Conservation (phyloP, 2,888 invertebrate genomes). For the Oxycera nigricornis region DNA sequence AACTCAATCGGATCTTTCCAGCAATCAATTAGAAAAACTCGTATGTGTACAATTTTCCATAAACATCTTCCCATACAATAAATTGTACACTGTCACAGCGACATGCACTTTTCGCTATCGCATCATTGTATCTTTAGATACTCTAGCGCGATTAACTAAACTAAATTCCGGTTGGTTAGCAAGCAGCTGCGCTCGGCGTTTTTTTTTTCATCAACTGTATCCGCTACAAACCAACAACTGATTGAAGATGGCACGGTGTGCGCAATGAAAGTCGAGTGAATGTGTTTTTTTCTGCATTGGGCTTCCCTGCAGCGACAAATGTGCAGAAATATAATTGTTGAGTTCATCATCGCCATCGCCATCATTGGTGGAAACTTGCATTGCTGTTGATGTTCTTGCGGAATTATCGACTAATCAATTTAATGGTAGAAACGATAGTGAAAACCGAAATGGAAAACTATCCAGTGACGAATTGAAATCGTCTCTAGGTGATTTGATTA, state of each 20-base stretch:
- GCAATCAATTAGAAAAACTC: no score
- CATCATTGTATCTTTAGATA: no score
- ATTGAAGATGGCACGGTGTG: background rate
- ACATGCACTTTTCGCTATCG: background rate
- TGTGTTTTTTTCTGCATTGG: background rate
- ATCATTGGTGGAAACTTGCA: background rate
- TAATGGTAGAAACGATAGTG: no score
- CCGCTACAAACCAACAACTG: background rate
- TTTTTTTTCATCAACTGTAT: background rate
- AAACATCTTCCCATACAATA: background rate
- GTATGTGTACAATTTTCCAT: no score
- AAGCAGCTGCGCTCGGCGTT: no score
- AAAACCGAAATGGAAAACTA: no score
- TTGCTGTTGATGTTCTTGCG: background rate
- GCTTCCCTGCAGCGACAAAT: background rate
- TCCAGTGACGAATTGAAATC: no score
- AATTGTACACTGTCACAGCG: background rate
- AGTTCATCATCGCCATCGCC: background rate
- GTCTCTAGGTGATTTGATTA: no score
- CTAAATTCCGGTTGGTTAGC: no score
- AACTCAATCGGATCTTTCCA: no score
- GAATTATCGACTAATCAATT: slow-evolving; percentile 1
- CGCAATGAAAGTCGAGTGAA: slow-evolving; percentile 14
- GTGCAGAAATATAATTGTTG: background rate
- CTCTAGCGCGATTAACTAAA: no score